Conservation (phyloP, 2,113 vertebrate species). For the Cathartes aura region DNA sequence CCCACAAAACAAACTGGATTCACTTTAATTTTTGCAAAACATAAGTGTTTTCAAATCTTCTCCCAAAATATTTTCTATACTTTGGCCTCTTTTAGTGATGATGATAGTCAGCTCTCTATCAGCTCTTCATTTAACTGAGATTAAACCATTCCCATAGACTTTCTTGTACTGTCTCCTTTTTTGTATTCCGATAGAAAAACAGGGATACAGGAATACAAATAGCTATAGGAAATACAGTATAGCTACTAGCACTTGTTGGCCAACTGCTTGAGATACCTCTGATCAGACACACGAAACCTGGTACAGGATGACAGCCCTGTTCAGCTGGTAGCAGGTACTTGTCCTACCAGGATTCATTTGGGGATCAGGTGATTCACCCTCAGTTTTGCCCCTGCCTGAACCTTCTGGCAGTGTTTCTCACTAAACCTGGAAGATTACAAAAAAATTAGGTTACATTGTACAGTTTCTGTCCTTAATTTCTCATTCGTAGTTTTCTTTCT, state of each 20-base stretch:
- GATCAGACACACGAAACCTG: not conserved
- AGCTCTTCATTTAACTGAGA: not conserved
- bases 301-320: not conserved
- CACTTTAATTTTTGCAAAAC: not conserved
- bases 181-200: not conserved
- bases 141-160: not conserved
- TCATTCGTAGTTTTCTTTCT: not conserved
- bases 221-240: not conserved
- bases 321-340: not conserved
- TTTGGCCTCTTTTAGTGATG: not conserved
- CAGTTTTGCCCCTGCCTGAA: not conserved
- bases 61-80: not conserved
- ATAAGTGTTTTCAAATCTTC: not conserved
- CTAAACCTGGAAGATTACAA: not conserved
- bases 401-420: not conserved
- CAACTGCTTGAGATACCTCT: not conserved
- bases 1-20: not conserved
- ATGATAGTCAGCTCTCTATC: not conserved
- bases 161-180: not conserved
- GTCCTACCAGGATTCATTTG: not conserved
- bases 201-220: not conserved
- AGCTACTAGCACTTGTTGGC: not conserved
- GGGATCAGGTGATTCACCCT: not conserved
- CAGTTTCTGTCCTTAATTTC: not conserved
- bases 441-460: not conserved